Evolutionary conservation across 2,113 vertebrate species (phyloP), one percentile per base, ranked within the genome.

Genomic region (Myotis brandtii): DNA sequence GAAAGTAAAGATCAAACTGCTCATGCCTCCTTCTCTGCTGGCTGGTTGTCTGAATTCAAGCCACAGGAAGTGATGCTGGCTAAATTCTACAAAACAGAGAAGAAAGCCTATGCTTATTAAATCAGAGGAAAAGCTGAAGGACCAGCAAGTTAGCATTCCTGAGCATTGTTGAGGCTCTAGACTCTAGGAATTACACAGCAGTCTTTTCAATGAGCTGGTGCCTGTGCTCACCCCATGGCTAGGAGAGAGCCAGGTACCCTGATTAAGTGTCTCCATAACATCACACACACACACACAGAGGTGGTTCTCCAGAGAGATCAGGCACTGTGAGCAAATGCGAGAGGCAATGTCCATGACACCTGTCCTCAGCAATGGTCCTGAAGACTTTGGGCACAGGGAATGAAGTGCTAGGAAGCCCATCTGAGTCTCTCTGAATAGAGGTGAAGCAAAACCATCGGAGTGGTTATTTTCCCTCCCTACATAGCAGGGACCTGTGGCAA

Each of bases 391-490:
- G 73, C 8, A 27, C 4, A 18, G 32, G n/a, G 40, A 25, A 20
- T 9, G 5, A 25, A 67, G 23, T 76, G 30, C 9, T 10, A 32
- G 6, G 37, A 40, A 92, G n/a, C 23, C 23, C 34, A 23, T 20
- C 34, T 32, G 73, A 85, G 86, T 16, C 73, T 11, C 0, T 84
- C 40, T 48, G 62, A 91, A 66, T 11, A 88, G 86, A 89, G n/a
- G 46, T 34, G 83, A 91, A 64, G 12, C 27, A 30, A 69, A 94
- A 34, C 34, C 85, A 77, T 17, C 3, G 0, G 2, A 40, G 48
- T 76, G 66, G 81, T 80, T 92, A 54, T 93, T 95, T 93, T 83
- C 40, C 50, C 37, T 94, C 70, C 70, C 50, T 80, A 54, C 50
- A 66, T 11, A 86, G 64, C 79, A 56, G 64, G 88, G 77, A 79